Evolutionary conservation across 2,888 invertebrate genomes (phyloP), one percentile per base, ranked within the genome.

Genomic region (Dryococelus australis): DNA sequence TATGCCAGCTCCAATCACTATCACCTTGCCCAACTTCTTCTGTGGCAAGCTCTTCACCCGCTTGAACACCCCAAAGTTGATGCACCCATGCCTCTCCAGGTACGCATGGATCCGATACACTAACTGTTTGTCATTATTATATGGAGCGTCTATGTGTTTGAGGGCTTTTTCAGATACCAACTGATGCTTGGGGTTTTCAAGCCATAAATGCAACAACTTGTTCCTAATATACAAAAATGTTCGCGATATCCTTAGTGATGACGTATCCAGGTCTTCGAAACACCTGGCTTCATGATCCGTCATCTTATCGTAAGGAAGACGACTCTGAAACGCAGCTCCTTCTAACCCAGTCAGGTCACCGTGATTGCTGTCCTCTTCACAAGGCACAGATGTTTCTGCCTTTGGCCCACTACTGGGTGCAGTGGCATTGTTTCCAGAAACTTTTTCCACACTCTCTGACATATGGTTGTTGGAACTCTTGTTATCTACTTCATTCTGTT

Each of bases 11-110:
- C 96, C 95, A 90, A 95, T 94, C 80, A 95, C 93, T 87, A 95
- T 93, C 0, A 95, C 94, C 91, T 94, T 94, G 6, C 94, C 94
- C 85, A 92, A 89, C 90, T 94, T 93, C 89, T 93, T 92, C 28
- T 91, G 90, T 24, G 93, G 93, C 86, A 93, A 89, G 26, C 93
- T 90, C 91, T 96, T 96, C 6, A 97, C 92, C 78, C 98, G 94
- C 92, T 98, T 97, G 92, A 98, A 99, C 86, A 99, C 96, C 0
- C 99, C 99, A 93, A 98, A 99, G 93, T 99, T 99, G 89, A 99
- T 98, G 91, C 97, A 98, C 4, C 99, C 99, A 92, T 99, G 98
- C 84, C 99, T 95, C 91, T 99, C 98, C 79, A 99, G 93, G 92
- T 97, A 99, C 0, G 97, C 96, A 93, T 98, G 98, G 51, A 98